Conservation (phyloP, 2,888 invertebrate species). For the Tipula lateralis region DNA sequence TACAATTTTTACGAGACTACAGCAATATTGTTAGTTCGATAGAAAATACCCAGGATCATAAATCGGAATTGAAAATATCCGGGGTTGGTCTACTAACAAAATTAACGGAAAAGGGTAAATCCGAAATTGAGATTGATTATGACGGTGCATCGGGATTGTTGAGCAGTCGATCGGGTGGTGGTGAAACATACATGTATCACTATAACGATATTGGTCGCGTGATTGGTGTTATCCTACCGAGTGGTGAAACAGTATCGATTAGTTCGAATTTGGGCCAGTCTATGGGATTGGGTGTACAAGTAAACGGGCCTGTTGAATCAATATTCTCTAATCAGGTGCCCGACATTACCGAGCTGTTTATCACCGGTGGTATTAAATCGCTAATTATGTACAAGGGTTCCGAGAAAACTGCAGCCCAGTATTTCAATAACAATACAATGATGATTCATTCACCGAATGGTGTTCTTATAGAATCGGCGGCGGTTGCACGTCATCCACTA, state of each 20-base stretch:
- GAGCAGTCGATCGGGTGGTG: slow-evolving; percentile 76
- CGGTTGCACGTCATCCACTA: slow-evolving; percentile 74
- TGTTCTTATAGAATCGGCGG: slow-evolving; percentile 68
- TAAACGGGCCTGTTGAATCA: slow-evolving; percentile 57
- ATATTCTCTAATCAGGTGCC: slow-evolving; percentile 54
- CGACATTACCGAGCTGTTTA: slow-evolving; percentile 57
- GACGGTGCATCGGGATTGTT: slow-evolving; percentile 83
- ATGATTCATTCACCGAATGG: slow-evolving; percentile 71
- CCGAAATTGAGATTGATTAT: slow-evolving; percentile 85
- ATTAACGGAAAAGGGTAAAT: slow-evolving; percentile 80
- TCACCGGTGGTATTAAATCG: slow-evolving; percentile 62
- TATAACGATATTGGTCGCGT: slow-evolving; percentile 87
- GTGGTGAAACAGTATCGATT: slow-evolving; percentile 81
- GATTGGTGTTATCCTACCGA: slow-evolving; percentile 79
- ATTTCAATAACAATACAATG: slow-evolving; percentile 73
- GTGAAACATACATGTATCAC: slow-evolving; percentile 83
- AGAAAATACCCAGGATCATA: slow-evolving; percentile 90
- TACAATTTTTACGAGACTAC: slow-evolving; percentile 87
- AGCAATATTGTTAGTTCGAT: slow-evolving; percentile 89
- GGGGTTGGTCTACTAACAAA: slow-evolving; percentile 87
- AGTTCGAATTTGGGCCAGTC: slow-evolving; percentile 71
- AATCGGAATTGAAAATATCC: slow-evolving; percentile 85
- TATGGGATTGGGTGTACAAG: slow-evolving; percentile 70
- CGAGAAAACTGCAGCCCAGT: slow-evolving; percentile 68
- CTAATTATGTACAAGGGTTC: slow-evolving; percentile 65